phyloP scores from a whole-genome alignment of 2,888 invertebrate species.

The Lamellibrachia columna region DNA sequence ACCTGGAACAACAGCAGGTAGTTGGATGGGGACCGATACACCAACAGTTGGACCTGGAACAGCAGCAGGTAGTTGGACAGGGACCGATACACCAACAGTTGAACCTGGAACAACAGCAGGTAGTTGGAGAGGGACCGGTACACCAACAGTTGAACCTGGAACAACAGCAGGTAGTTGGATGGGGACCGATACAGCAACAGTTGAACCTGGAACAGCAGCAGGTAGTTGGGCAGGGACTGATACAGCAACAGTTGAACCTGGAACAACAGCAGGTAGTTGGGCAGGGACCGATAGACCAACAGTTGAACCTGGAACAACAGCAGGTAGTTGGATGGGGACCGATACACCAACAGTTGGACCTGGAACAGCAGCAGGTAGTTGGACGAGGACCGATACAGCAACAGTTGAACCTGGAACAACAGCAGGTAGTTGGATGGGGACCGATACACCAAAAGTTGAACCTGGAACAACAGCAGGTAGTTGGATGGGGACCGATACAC shows the following conservation, averaged over 20 bases:
- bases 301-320: neutral
- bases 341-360: neutral
- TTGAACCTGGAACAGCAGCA: neutral
- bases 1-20: neutral
- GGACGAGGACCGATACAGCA: constrained; percentile 72
- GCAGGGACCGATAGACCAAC: neutral
- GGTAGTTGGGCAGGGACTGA: neutral
- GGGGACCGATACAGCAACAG: neutral
- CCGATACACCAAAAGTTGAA: constrained; percentile 72
- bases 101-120: neutral
- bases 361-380: constrained; percentile 67
- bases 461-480: constrained; percentile 55
- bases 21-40: neutral
- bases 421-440: constrained; percentile 60
- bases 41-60: neutral
- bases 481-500: neutral
- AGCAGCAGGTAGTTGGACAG: neutral
- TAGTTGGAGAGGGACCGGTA: neutral
- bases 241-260: neutral
- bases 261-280: neutral
- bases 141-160: neutral
- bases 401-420: constrained; percentile 68
- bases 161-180: neutral
- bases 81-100: neutral
- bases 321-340: neutral